Percentiles rank a stretch among this genome's conserved stretches.
These are phyloP conservation scores for Amaurobius ferox DNA, from an alignment of 2,888 invertebrate genomes.

Conservation along the genomic window DNA sequence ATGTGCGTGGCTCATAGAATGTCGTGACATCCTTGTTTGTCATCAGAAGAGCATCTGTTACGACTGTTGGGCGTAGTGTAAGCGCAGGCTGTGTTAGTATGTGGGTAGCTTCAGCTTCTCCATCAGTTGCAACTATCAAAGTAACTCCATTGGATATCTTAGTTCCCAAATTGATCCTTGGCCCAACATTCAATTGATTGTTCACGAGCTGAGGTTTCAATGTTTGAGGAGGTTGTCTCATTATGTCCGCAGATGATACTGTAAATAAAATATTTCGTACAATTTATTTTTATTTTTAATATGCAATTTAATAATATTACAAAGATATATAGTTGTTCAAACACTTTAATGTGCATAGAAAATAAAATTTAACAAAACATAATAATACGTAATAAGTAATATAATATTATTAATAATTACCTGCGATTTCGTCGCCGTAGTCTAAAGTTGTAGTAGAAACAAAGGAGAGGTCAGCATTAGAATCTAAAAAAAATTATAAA, in stretches of 20 bases:
- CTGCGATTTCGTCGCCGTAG: constrained; percentile 23
- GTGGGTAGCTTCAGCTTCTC: constrained; percentile 25
- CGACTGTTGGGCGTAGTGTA: constrained; percentile 63
- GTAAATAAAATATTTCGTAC: neutral
- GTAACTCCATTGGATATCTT: constrained; percentile 74
- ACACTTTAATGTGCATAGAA: too few relatives aligned
- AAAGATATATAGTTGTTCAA: too few relatives aligned
- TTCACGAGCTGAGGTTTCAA: constrained; percentile 47
- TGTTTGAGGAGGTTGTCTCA: constrained; percentile 35
- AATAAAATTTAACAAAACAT: too few relatives aligned
- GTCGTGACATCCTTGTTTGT: constrained; percentile 54
- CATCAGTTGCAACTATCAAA: constrained; percentile 72
- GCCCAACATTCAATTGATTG: constrained; percentile 60
- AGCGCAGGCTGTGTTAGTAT: constrained; percentile 34
- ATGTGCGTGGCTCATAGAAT: constrained; percentile 72
- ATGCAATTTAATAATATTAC: too few relatives aligned
- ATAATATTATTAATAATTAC: neutral
- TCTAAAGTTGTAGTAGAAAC: constrained; percentile 54
- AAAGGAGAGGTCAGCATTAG: constrained; percentile 62
- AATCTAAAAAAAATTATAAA: constrained; percentile 22
- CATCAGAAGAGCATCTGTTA: constrained; percentile 71
- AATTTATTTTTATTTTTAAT: too few relatives aligned
- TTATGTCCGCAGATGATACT: neutral
- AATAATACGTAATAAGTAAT: too few relatives aligned
- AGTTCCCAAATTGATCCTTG: constrained; percentile 66